Base-by-base conservation (phyloP, 2,797 vertebrate species). In the Gephyroberyx darwinii region DNA sequence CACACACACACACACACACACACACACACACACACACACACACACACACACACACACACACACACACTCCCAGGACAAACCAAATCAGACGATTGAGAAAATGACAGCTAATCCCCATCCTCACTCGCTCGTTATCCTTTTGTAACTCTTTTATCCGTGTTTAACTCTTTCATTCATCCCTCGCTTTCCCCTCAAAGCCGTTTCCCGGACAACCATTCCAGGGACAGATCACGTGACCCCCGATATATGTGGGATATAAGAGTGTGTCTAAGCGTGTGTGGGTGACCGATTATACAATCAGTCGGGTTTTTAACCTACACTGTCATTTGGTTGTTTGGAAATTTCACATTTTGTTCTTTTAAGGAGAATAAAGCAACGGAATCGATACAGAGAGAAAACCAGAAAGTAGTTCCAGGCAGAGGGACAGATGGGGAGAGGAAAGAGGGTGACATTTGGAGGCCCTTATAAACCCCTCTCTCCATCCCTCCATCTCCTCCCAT, bases 101-200 rank as follows among this genome's bases (percentile, higher is more conserved):
- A 80, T 69, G 22, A 69, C 58, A 71, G 68, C 70, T 88, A 88
- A 89, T 90, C 83, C 70, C 59, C 63, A 64, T 85, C 82, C 79
- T 68, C 79, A 62, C 47, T 12, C 76, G 50, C 39, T 71, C 65
- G 63, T 86, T 59, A 88, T 90, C 80, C 82, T 48, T 81, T 83
- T 79, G 26, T 63, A 80, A 88, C 85, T 87, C 78, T 67, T 83
- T 81, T 56, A 82, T 90, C 81, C 78, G 50, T 77, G 65, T 77
- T 77, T 63, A 87, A 86, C 67, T 77, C 80, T 69, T 77, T 45
- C 57, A 69, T 69, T 82, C 63, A 84, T 88, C 74, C 78, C 37
- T 70, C 57, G 0, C 62, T 78, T 57, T 0, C 26, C 57, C 57
- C 58, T 50, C 58, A 62, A 75, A 82, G 66, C 45, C 30, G 10